Evolutionary conservation across 2,888 invertebrate species (phyloP), one percentile per base, ranked within the genome.

Genomic region (Polyommatus icarus): DNA sequence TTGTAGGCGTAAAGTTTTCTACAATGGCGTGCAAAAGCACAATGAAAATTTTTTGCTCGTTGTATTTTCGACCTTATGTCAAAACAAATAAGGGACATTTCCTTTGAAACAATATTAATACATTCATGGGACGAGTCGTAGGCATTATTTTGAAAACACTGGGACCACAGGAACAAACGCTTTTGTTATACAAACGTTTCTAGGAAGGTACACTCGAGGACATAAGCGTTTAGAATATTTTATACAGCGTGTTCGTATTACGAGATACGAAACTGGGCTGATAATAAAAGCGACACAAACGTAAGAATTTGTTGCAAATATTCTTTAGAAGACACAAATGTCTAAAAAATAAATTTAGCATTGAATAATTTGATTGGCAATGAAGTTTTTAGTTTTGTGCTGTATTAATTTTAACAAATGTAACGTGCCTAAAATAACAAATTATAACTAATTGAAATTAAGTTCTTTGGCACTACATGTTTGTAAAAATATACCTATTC

Each of bases 71-170:
- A 77, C 76, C 76, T 71, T 79, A 77, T 24, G 0, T 3, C 0
- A 2, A 7, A 3, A 15, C 1, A 1, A 32, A 57, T 71, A 79
- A 12, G 54, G 67, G 77, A 71, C 40, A 75, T 46, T 76, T 76
- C 78, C 18, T n/a, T 29, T 59, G 54, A 29, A 32, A 40, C 40
- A 29, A 20, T 15, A 12, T n/a, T 76, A 76, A 77, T 8, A 50
- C 75, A 85, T 88, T 87, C 85, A 86, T 84, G 81, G 82, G 82
- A 82, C 82, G 82, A 82, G 80, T 79, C 78, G 81, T 77, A 80
- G 80, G 80, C 83, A 85, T 87, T 89, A 87, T 90, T 90, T 88
- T 82, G 83, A 86, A 90, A 91, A 91, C 88, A 90, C 86, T 84
- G 84, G 84, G 84, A 90, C 91, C 91, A 83, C 91, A 89, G 84